Percentiles rank a stretch among this genome's conserved stretches.
These are phyloP conservation scores for Phalloptychus januarius DNA, from an alignment of 2,797 vertebrate genomes.

Conservation along the genomic window DNA sequence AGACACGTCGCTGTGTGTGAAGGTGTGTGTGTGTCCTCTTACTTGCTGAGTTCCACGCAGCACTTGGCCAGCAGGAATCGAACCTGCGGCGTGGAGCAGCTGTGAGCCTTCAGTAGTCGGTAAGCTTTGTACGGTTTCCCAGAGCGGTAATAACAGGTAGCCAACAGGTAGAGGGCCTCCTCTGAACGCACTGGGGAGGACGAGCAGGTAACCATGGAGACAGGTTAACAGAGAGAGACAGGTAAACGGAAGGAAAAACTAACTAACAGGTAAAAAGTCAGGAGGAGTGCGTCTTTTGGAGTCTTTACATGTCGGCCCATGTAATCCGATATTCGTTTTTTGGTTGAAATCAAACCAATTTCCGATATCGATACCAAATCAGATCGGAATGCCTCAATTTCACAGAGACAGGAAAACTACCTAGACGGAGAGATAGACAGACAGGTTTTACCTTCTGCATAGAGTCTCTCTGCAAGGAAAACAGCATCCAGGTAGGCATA, in stretches of 20 bases:
- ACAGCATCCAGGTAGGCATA: constrained; percentile 97
- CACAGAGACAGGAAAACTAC: no score
- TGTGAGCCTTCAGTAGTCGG: constrained; percentile 95
- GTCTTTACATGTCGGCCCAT: no score
- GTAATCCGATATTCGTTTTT: no score
- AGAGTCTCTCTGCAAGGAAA: constrained; percentile 95
- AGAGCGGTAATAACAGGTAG: constrained; percentile 97
- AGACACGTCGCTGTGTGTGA: not conserved
- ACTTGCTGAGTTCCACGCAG: constrained; percentile 98
- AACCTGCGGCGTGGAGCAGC: constrained; percentile 94
- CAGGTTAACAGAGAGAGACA: not conserved
- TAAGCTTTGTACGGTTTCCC: constrained; percentile 98
- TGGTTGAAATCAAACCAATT: no score
- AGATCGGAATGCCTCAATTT: no score
- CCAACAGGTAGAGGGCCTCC: constrained; percentile 93
- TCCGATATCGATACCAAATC: no score
- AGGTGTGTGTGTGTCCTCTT: constrained; percentile 46
- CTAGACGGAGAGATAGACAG: not conserved
- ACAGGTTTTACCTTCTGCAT: constrained; percentile 89
- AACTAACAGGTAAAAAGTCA: no score
- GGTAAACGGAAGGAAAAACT: not conserved
- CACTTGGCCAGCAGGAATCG: constrained; percentile 98
- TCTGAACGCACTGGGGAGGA: constrained; percentile 85
- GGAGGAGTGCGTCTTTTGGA: no score
- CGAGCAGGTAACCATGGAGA: constrained; percentile 8